Conservation (phyloP, 2,888 invertebrate species). For the Liodrosophila aerea region DNA sequence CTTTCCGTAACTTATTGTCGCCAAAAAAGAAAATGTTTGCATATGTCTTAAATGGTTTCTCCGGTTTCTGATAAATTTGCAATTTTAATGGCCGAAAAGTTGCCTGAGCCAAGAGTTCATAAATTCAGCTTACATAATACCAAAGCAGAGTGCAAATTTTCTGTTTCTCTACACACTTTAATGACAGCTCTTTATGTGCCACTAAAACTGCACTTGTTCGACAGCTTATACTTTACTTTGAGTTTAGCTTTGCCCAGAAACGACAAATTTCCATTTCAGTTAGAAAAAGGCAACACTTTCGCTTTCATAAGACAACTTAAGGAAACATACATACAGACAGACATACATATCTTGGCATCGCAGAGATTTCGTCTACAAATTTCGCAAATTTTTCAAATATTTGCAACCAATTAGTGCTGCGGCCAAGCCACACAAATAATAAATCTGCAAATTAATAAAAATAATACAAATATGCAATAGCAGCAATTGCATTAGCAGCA, state of each 20-base stretch:
- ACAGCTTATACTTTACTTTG: conserved; percentile 20
- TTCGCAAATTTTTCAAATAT: conserved; percentile 30
- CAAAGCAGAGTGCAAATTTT: conserved; percentile 46
- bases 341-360: conserved; percentile 25
- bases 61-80: conserved; percentile 36
- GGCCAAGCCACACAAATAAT: conserved; percentile 60
- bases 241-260: conserved; percentile 34
- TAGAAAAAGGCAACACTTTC: conserved; percentile 53
- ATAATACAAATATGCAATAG: conserved; percentile 49
- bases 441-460: conserved; percentile 69
- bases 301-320: conserved; percentile 38
- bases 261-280: conserved; percentile 51
- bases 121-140: conserved; percentile 50
- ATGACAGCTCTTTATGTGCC: conserved; percentile 60
- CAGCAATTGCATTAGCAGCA: conserved; percentile 27
- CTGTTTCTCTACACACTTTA: conserved; percentile 27
- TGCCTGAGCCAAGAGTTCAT: conserved; percentile 10
- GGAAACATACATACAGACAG: neutral
- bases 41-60: conserved; percentile 15
- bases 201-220: conserved; percentile 51
- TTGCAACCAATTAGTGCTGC: conserved; percentile 55
- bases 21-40: neutral
- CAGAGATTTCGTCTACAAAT: conserved; percentile 34
- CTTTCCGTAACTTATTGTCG: neutral
- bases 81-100: conserved; percentile 42